Percentiles rank a stretch among this genome's conserved stretches.
phyloP scores from a whole-genome alignment of 2,113 vertebrate species.

The Pterocles burchelli region DNA sequence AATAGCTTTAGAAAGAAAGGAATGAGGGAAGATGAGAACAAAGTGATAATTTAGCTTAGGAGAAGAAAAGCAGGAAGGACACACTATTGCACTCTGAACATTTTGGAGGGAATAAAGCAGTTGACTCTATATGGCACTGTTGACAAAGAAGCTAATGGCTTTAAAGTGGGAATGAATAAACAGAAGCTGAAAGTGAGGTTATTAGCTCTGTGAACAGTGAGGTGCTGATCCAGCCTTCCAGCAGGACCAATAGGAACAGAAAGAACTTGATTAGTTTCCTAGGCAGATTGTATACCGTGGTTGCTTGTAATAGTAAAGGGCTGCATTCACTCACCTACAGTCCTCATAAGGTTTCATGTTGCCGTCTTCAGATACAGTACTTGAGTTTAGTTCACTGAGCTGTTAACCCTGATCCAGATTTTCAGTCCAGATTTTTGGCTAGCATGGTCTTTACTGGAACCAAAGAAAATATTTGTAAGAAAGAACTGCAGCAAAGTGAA shows the following conservation, averaged over 20 bases:
- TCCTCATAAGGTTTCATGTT: not conserved
- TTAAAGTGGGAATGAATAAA: not conserved
- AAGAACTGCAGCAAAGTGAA: conserved; percentile 17
- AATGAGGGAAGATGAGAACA: not conserved
- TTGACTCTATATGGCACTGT: not conserved
- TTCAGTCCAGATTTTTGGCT: conserved; percentile 33
- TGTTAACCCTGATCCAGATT: conserved; percentile 14
- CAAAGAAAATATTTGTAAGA: conserved; percentile 55
- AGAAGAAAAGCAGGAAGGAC: not conserved
- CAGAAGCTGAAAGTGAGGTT: not conserved
- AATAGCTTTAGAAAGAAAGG: not conserved
- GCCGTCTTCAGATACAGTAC: not conserved
- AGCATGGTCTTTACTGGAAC: not conserved
- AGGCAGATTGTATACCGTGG: not conserved
- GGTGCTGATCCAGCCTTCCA: conserved; percentile 8
- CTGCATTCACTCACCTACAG: not conserved
- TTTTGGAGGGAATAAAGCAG: not conserved
- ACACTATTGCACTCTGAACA: not conserved
- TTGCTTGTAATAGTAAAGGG: not conserved
- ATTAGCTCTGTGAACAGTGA: not conserved
- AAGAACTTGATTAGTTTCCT: not conserved
- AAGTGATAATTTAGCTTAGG: not conserved
- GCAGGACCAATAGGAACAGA: not conserved
- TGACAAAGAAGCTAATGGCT: not conserved
- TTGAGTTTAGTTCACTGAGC: conserved; percentile 7